Evolutionary conservation across 2,113 vertebrate genomes (phyloP).

Genomic region (Empidonax alnorum): DNA sequence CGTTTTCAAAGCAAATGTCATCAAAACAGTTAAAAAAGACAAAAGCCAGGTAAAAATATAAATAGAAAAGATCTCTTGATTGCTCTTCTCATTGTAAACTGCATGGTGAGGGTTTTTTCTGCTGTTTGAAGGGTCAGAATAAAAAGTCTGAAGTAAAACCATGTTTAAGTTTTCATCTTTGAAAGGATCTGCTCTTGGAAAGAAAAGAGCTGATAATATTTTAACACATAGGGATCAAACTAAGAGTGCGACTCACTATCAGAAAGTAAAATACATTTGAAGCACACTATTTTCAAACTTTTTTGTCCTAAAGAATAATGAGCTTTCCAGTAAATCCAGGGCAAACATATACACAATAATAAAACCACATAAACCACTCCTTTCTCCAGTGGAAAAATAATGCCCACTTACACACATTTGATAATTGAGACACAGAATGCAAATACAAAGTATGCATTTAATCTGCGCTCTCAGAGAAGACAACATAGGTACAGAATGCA

Average conservation of each 20-base stretch:
- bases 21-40: slow-evolving; percentile 56
- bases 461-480: background rate
- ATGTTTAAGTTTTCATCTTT: background rate
- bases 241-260: background rate
- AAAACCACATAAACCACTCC: background rate
- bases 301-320: background rate
- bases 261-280: slow-evolving; percentile 31
- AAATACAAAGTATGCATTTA: background rate
- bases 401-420: background rate
- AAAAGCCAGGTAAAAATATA: slow-evolving; percentile 39
- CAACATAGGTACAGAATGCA: background rate
- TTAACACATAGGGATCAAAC: slow-evolving; percentile 31
- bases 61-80: slow-evolving; percentile 36
- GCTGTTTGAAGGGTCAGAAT: slow-evolving; percentile 30
- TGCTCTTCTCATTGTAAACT: slow-evolving; percentile 4
- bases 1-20: slow-evolving; percentile 56
- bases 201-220: slow-evolving; percentile 13
- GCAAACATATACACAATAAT: background rate
- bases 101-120: background rate
- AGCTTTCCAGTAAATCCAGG: background rate
- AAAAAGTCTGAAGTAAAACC: slow-evolving; percentile 9
- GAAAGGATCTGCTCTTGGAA: slow-evolving; percentile 1
- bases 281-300: slow-evolving; percentile 17
- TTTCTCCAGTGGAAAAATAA: background rate
- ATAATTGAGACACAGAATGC: background rate